These are phyloP conservation scores for Sebastes itinus DNA, from an alignment of 2,797 vertebrate genomes.

Conservation along the genomic window DNA sequence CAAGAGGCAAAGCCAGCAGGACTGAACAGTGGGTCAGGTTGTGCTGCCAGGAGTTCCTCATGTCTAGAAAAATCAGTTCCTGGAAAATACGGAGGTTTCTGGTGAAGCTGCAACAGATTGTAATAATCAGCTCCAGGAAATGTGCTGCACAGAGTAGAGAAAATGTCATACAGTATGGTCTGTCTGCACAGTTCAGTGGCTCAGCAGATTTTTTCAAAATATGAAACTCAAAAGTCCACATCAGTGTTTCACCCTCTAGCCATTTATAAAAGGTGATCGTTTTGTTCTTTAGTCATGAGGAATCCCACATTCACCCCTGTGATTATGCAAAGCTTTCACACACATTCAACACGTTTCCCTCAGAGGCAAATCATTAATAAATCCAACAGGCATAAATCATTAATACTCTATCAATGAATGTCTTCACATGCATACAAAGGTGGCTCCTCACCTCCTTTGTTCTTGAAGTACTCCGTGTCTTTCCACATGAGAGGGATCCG, in stretches of 20 bases:
- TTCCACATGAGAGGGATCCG: constrained; percentile 98
- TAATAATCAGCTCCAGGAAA: constrained; percentile 33
- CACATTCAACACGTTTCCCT: not conserved
- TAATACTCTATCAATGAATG: constrained; percentile 34
- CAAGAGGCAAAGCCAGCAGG: constrained; percentile 42
- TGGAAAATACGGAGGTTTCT: constrained; percentile 26
- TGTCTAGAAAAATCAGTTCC: not conserved
- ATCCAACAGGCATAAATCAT: constrained; percentile 32
- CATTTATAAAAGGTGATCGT: not conserved
- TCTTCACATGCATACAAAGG: not conserved
- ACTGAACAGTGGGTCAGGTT: constrained; percentile 30
- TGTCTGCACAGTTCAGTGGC: not conserved
- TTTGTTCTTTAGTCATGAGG: not conserved
- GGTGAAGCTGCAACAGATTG: constrained; percentile 34
- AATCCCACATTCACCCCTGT: not conserved
- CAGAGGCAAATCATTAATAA: constrained; percentile 35
- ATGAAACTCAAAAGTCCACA: not conserved
- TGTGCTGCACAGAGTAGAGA: not conserved
- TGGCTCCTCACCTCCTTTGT: constrained; percentile 91
- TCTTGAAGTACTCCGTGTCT: constrained; percentile 97
- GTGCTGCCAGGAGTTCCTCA: constrained; percentile 45
- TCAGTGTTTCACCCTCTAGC: not conserved
- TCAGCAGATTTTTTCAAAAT: not conserved
- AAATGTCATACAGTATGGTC: not conserved
- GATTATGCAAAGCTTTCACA: not conserved